Conservation (phyloP, 2,797 vertebrate species). For the Gila robusta region DNA sequence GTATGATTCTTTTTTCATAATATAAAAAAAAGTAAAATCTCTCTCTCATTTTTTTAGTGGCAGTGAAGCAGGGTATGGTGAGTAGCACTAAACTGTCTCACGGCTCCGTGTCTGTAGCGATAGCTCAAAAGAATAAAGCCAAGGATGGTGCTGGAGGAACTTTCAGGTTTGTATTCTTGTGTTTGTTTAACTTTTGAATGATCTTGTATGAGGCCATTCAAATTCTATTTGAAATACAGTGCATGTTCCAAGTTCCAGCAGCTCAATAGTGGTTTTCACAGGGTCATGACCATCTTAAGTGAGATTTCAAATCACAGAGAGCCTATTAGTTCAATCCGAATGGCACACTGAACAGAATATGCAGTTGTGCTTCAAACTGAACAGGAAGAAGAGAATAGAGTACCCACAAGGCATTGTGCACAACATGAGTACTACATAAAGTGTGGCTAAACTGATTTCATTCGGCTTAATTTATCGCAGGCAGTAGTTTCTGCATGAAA, state of each 20-base stretch:
- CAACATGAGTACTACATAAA: too few relatives aligned
- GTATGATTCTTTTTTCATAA: slow-evolving; percentile 6
- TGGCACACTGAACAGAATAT: background rate
- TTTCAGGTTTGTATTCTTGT: slow-evolving; percentile 85
- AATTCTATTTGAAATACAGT: background rate
- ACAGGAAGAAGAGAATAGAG: background rate
- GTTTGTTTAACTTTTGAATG: background rate
- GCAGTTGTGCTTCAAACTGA: background rate
- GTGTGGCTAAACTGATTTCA: background rate
- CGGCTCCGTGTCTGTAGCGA: slow-evolving; percentile 79
- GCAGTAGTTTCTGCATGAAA: too few relatives aligned
- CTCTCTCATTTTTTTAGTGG: slow-evolving; percentile 74
- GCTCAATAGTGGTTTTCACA: background rate
- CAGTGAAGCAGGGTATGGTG: slow-evolving; percentile 83
- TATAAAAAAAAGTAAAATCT: background rate
- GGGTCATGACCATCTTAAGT: background rate
- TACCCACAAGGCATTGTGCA: background rate
- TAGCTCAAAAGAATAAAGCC: slow-evolving; percentile 88
- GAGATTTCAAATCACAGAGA: background rate
- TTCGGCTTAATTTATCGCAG: background rate
- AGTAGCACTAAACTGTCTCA: slow-evolving; percentile 84
- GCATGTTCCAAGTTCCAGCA: background rate
- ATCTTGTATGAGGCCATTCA: background rate
- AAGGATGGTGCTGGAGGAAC: slow-evolving; percentile 91
- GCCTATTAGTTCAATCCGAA: background rate